These are phyloP conservation scores for Athalia cordata DNA, from an alignment of 2,888 invertebrate species.

Conservation along the genomic window DNA sequence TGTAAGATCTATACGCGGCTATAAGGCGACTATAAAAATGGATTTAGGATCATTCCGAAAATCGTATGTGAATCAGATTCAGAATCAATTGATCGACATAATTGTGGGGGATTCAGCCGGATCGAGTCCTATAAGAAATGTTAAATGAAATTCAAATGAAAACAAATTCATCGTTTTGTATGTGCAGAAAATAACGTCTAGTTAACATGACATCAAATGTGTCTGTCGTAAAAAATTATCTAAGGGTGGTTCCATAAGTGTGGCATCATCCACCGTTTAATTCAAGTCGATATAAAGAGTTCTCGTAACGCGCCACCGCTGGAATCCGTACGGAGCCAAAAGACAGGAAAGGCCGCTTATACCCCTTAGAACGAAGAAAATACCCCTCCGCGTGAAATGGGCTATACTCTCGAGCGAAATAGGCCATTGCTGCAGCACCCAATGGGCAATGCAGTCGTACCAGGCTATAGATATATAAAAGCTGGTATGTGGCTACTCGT, in stretches of 20 bases:
- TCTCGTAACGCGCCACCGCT: conserved; percentile 31
- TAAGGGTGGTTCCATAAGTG: background rate
- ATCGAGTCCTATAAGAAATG: too few relatives aligned
- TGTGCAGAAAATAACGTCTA: too few relatives aligned
- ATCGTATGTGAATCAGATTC: too few relatives aligned
- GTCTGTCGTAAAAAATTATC: too few relatives aligned
- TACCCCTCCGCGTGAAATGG: conserved; percentile 65
- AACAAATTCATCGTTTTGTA: too few relatives aligned
- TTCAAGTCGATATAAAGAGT: background rate
- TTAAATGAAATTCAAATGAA: too few relatives aligned
- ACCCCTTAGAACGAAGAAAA: conserved; percentile 49
- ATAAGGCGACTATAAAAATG: background rate
- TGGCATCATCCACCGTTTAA: background rate
- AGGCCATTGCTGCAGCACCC: conserved; percentile 68
- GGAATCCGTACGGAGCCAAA: conserved; percentile 26
- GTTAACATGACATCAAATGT: too few relatives aligned
- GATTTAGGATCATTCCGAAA: background rate
- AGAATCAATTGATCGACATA: too few relatives aligned
- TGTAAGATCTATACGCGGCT: conserved; percentile 6
- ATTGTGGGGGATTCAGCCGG: too few relatives aligned
- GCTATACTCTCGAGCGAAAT: conserved; percentile 68
- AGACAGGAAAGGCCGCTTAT: conserved; percentile 45
- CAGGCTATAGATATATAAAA: conserved; percentile 21
- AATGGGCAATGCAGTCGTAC: conserved; percentile 65
- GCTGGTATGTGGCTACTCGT: background rate